Evolutionary conservation across 2,888 invertebrate genomes (phyloP), one percentile per base, ranked within the genome.

Genomic region (Cybosia mesomella): DNA sequence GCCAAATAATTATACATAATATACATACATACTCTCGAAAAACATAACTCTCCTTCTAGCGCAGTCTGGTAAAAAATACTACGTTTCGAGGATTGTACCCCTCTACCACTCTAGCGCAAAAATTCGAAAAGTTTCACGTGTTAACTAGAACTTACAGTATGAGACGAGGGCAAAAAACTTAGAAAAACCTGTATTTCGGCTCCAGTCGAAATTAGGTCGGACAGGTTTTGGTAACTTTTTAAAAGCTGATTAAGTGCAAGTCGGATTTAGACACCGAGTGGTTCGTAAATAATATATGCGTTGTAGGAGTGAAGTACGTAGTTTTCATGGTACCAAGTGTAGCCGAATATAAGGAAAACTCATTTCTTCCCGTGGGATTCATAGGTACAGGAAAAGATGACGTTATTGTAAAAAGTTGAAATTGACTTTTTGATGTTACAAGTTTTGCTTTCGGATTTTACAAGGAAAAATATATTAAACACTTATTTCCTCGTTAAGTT

Each of bases 191-290:
- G 22, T 65, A 63, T 49, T 53, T n/a, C 3, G 36, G 58, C 71
- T 77, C 66, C 73, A 73, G 70, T 18, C 32, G 8, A 60, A 68
- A 68, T 73, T 72, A 73, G 28, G 39, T 59, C 24, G 39, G 43
- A 28, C 24, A 73, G 60, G 64, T 55, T 67, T 24, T 36, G 62
- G 58, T 10, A 62, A 49, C 59, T 66, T 66, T 24, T 24, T 39
- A 59, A 22, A 39, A 59, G 24, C 22, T 55, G 55, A 24, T 55
- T 55, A 49, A n/a, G 24, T 55, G 11, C 39, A 24, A 59, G 39
- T 39, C 18, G 39, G 22, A 59, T 49, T 49, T 49, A 49, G 8
- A 49, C 49, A 49, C 49, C 1, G 49, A 49, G n/a, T n/a, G 49
- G n/a, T 8, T 59, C 13, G 58, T 24, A 28, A 9, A 24, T 28